phyloP scores from a whole-genome alignment of 2,797 vertebrate species.

The Sphenopsis melanotis region DNA sequence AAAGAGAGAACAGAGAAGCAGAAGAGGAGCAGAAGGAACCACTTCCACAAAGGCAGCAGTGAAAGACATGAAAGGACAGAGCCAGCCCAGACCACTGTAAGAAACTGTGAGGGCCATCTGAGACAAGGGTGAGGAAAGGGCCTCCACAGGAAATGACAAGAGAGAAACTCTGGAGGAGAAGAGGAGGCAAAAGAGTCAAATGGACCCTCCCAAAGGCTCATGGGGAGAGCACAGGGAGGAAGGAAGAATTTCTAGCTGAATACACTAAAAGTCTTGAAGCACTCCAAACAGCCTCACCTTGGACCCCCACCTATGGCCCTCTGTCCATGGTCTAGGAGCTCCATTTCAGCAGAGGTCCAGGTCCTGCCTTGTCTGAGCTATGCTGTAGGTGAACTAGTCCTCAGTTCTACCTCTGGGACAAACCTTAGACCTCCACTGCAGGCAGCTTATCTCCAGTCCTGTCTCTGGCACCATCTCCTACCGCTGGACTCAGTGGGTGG shows the following conservation, averaged over 20 bases:
- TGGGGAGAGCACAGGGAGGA: not conserved
- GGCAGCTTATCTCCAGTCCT: not conserved
- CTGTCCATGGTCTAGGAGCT: not conserved
- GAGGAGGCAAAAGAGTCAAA: not conserved
- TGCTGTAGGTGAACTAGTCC: not conserved
- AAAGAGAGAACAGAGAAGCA: not conserved
- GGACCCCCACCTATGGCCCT: rapidly evolving
- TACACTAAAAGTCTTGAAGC: not conserved
- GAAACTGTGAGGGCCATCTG: not conserved
- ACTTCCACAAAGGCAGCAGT: not conserved
- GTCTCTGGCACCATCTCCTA: not conserved
- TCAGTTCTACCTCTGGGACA: not conserved
- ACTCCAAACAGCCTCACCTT: not conserved
- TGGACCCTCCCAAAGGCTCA: not conserved
- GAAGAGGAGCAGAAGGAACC: not conserved
- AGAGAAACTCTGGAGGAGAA: not conserved
- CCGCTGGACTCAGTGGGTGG: rapidly evolving
- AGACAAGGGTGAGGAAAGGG: not conserved
- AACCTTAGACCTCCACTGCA: not conserved
- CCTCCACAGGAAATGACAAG: not conserved
- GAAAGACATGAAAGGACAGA: not conserved
- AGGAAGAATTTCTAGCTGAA: not conserved
- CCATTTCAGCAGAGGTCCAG: not conserved
- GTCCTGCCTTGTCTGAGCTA: not conserved
- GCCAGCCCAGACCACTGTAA: not conserved